Conservation (phyloP, 2,113 vertebrate species). For the Eclectus roratus region DNA sequence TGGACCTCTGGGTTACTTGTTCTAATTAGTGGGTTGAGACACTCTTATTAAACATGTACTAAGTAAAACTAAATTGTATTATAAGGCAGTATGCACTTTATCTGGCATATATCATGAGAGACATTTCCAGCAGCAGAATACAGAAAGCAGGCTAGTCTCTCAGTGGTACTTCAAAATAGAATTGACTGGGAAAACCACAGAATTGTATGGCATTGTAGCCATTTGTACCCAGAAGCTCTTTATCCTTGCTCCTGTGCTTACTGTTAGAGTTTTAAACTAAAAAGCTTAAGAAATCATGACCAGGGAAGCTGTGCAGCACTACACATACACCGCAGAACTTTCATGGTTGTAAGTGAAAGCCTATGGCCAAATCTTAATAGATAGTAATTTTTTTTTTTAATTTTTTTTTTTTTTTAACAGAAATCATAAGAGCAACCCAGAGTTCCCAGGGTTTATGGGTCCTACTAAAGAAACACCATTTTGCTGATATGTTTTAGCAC, state of each 20-base stretch:
- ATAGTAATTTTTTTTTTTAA: neutral
- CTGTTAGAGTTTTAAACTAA: neutral
- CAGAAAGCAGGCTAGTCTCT: neutral
- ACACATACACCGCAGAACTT: fast-evolving
- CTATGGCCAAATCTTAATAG: neutral
- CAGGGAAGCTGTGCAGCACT: neutral
- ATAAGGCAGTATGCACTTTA: neutral
- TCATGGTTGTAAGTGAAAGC: neutral
- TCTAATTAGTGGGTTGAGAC: slow-evolving; percentile 17
- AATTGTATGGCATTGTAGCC: neutral
- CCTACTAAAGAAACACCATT: neutral
- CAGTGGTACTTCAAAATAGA: neutral
- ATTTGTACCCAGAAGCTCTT: neutral
- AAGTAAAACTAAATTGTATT: neutral
- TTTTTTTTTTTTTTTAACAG: neutral
- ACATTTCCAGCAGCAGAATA: neutral
- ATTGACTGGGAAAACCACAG: neutral
- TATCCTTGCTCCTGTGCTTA: neutral
- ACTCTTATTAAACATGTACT: neutral
- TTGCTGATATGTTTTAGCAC: neutral
- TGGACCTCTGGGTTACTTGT: slow-evolving; percentile 15
- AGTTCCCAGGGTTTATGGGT: fast-evolving
- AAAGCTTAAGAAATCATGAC: neutral
- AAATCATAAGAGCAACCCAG: neutral
- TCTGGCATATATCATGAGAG: neutral